Evolutionary conservation across 1,140 invertebrate genomes (phyloP).

Genomic region (Sycophila sp.): DNA sequence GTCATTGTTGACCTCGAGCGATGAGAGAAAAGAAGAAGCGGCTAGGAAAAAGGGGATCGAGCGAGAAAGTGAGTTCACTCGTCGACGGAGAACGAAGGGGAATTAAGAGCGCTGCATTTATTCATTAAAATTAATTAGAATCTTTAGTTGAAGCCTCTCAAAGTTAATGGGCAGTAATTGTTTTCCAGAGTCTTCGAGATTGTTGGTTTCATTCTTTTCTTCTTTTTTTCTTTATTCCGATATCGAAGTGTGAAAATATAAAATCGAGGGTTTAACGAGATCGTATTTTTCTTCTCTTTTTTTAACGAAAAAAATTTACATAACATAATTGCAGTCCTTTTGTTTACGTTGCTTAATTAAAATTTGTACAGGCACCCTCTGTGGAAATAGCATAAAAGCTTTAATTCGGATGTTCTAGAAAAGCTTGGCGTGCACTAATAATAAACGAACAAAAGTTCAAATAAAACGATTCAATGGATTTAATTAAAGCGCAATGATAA

Average conservation of each 20-base stretch:
- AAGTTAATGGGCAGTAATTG: neutral
- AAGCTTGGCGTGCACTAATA: too few species aligned
- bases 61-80: neutral
- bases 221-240: neutral
- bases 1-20: constrained; percentile 17
- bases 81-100: neutral
- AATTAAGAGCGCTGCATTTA: constrained; percentile 11
- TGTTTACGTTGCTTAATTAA: too few species aligned
- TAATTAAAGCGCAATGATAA: constrained; percentile 30
- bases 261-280: too few species aligned
- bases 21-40: neutral
- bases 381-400: too few species aligned
- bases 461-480: constrained; percentile 1
- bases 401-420: too few species aligned
- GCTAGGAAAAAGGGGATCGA: neutral
- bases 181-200: neutral
- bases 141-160: neutral
- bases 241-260: too few species aligned
- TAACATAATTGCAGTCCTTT: too few species aligned
- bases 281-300: too few species aligned
- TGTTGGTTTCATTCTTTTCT: neutral
- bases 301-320: too few species aligned
- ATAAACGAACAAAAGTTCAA: too few species aligned
- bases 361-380: too few species aligned
- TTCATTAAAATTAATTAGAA: constrained; percentile 7